A percentile compares a stretch with the other conserved stretches of the same genome.
Conservation (phyloP, 2,888 invertebrate species). For the Stratiomys singularior region DNA sequence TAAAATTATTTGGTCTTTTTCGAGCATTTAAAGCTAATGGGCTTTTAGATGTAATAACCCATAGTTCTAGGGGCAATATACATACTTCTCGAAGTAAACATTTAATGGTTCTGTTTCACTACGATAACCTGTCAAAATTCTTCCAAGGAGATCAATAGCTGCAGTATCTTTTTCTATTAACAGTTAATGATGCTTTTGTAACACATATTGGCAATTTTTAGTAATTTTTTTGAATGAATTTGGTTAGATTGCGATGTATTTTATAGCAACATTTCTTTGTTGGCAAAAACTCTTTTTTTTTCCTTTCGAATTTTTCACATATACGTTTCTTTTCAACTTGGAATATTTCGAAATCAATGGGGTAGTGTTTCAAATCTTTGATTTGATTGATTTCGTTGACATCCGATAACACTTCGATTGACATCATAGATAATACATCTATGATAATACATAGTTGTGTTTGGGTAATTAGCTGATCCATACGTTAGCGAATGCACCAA, state of each 20-base stretch:
- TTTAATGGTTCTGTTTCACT: slow-evolving; percentile 60
- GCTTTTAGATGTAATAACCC: too few relatives aligned
- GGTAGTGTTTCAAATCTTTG: slow-evolving; percentile 67
- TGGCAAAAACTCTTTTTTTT: not conserved
- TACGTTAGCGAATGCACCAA: too few relatives aligned
- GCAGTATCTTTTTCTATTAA: not conserved
- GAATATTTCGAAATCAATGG: slow-evolving; percentile 70
- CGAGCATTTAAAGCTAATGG: slow-evolving; percentile 64
- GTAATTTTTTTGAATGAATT: not conserved
- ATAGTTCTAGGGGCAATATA: too few relatives aligned
- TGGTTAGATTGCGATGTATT: not conserved
- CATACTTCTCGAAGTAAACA: slow-evolving; percentile 63
- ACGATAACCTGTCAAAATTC: slow-evolving; percentile 62
- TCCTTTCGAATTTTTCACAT: slow-evolving; percentile 64
- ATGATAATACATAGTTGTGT: too few relatives aligned
- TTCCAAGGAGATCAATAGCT: not conserved
- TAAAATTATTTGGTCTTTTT: slow-evolving; percentile 62
- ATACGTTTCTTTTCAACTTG: slow-evolving; percentile 68
- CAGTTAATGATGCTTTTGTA: not conserved
- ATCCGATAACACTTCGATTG: too few relatives aligned
- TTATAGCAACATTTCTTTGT: not conserved
- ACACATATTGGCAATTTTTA: not conserved
- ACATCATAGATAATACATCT: too few relatives aligned
- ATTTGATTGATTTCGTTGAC: too few relatives aligned
- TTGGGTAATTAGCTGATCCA: too few relatives aligned